These are phyloP conservation scores for Archaeoteleia sp. DNA, from an alignment of 2,888 invertebrate species.

Conservation along the genomic window DNA sequence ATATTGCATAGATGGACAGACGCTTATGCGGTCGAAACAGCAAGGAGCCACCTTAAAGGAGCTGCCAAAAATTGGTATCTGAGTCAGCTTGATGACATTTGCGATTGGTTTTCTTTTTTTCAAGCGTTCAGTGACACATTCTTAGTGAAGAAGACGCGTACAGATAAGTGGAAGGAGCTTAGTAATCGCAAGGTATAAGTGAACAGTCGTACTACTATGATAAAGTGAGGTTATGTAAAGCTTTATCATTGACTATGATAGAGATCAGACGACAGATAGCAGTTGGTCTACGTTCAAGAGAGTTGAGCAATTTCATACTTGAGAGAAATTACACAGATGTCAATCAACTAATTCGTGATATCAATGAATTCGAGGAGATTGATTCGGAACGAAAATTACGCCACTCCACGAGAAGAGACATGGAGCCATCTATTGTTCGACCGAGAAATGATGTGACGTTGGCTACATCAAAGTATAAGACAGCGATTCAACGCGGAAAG, in stretches of 20 bases:
- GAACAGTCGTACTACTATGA: neutral
- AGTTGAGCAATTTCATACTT: slow-evolving; percentile 3
- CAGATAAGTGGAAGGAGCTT: neutral
- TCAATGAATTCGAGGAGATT: no score
- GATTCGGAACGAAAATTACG: no score
- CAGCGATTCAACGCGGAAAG: no score
- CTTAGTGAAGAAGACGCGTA: neutral
- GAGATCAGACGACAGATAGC: slow-evolving; percentile 2
- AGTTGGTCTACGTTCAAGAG: neutral
- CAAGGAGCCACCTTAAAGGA: neutral
- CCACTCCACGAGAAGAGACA: no score
- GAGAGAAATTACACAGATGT: no score
- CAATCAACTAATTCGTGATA: no score
- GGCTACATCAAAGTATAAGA: no score
- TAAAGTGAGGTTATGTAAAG: neutral
- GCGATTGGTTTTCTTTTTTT: neutral
- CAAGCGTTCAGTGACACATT: neutral
- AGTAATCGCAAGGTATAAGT: slow-evolving; percentile 1
- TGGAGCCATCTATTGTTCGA: no score
- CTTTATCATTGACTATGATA: neutral
- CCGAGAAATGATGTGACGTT: no score
- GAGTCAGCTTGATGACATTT: neutral
- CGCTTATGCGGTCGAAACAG: slow-evolving; percentile 2
- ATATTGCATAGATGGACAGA: slow-evolving; percentile 1
- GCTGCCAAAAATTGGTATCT: slow-evolving; percentile 3